A percentile compares a stretch with the other conserved stretches of the same genome.
Evolutionary conservation across 2,888 invertebrate genomes (phyloP).

Genomic region (Arrhopalites spinosus): DNA sequence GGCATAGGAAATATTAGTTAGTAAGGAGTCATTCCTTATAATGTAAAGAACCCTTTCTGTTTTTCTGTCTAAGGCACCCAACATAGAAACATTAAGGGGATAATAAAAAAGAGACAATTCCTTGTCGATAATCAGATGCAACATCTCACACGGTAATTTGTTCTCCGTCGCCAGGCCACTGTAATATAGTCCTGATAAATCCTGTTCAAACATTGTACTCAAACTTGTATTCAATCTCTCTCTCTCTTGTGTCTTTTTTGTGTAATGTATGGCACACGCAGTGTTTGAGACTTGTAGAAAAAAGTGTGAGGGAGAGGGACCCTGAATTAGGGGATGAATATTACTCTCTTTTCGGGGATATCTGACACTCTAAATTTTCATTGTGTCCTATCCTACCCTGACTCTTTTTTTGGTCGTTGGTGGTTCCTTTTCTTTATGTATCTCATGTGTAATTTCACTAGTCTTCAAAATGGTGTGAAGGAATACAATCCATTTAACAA

Average conservation of each 20-base stretch:
- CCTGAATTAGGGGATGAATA: background rate
- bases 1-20: conserved; percentile 42
- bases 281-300: background rate
- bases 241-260: background rate
- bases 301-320: background rate
- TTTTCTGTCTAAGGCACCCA: background rate
- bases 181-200: conserved; percentile 12
- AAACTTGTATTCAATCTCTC: background rate
- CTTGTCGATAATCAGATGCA: conserved; percentile 43
- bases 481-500: conserved; percentile 17
- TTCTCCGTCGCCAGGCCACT: conserved; percentile 41
- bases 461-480: background rate
- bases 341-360: conserved; percentile 5
- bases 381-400: too few relatives aligned
- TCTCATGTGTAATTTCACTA: too few relatives aligned
- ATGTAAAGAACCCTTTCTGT: conserved; percentile 2
- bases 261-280: background rate
- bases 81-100: background rate
- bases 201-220: conserved; percentile 8
- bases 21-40: conserved; percentile 37
- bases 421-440: too few relatives aligned
- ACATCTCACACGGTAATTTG: conserved; percentile 37
- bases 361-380: conserved; percentile 15
- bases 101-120: conserved; percentile 39
- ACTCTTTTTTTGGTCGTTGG: too few relatives aligned